These are phyloP conservation scores for Lethenteron camtschaticum DNA, from an alignment of 2,113 vertebrate species.

Conservation along the genomic window DNA sequence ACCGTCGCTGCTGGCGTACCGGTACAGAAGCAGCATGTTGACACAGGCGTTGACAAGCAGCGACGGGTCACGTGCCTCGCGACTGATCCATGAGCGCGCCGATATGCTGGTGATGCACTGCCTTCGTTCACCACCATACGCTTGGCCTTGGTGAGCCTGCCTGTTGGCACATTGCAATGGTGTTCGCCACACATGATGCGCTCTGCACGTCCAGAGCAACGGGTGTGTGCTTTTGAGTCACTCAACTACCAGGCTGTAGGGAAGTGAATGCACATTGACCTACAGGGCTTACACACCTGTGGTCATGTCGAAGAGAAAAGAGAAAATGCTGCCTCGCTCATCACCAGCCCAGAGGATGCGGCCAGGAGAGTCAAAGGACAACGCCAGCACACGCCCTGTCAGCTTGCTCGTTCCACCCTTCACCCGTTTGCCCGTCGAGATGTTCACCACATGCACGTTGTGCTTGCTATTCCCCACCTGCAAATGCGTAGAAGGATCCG, in stretches of 20 bases:
- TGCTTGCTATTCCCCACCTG: constrained; percentile 75
- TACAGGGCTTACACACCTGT: constrained; percentile 31
- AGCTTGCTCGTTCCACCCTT: constrained; percentile 68
- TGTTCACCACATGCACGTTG: constrained; percentile 64
- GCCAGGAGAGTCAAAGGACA: constrained; percentile 68
- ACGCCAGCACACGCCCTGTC: constrained; percentile 49
- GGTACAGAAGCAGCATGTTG: constrained; percentile 63
- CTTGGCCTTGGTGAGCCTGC: constrained; percentile 76
- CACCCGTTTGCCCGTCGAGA: constrained; percentile 74
- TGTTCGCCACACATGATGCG: neutral
- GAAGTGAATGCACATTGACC: no score
- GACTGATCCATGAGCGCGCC: constrained; percentile 70
- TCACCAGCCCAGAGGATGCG: constrained; percentile 71
- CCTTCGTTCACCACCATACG: constrained; percentile 61
- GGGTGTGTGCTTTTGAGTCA: no score
- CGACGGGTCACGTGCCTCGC: constrained; percentile 66
- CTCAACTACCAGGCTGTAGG: neutral
- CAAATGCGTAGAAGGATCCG: neutral
- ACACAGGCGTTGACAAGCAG: constrained; percentile 63
- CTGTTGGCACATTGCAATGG: constrained; percentile 17
- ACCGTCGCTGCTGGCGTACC: constrained; percentile 20
- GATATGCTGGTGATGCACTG: constrained; percentile 66
- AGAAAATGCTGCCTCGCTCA: constrained; percentile 62
- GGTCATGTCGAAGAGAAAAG: constrained; percentile 78
- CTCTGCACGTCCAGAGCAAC: no score